phyloP scores from a whole-genome alignment of 2,888 invertebrate species.

The Gasteruption jaculator region DNA sequence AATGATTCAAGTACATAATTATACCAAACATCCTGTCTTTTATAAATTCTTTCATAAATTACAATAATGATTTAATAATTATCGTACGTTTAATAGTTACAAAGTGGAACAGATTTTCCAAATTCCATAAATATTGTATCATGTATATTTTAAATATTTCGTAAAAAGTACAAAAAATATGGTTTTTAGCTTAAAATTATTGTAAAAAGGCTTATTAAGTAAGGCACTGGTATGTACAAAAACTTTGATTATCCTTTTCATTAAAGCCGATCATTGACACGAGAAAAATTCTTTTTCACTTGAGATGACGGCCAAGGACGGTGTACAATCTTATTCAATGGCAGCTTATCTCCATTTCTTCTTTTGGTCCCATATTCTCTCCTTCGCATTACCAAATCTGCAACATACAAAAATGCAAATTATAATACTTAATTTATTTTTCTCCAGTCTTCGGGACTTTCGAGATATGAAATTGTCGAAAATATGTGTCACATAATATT shows the following conservation, averaged over 20 bases:
- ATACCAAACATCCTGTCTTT: too few relatives aligned
- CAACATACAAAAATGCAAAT: background rate
- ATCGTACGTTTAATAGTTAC: too few relatives aligned
- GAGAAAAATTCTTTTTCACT: too few relatives aligned
- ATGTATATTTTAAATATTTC: slow-evolving; percentile 44
- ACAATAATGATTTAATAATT: too few relatives aligned
- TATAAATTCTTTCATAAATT: too few relatives aligned
- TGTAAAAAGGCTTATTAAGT: slow-evolving; percentile 22
- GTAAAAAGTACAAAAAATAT: slow-evolving; percentile 38
- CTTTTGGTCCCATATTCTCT: background rate
- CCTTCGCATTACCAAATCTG: background rate
- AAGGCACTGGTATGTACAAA: slow-evolving; percentile 40
- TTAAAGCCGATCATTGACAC: too few relatives aligned
- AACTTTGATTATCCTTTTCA: background rate
- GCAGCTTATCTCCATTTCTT: background rate
- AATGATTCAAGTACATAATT: too few relatives aligned
- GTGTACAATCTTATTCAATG: too few relatives aligned
- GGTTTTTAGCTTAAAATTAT: slow-evolving; percentile 20
- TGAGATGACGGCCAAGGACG: too few relatives aligned
- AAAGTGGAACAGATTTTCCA: too few relatives aligned
- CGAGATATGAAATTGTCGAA: too few relatives aligned
- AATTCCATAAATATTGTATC: slow-evolving; percentile 39
- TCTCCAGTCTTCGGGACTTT: background rate
- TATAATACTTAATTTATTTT: background rate
- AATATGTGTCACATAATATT: too few relatives aligned